phyloP scores from a whole-genome alignment of 2,113 vertebrate species.

The Plectropomus leopardus region DNA sequence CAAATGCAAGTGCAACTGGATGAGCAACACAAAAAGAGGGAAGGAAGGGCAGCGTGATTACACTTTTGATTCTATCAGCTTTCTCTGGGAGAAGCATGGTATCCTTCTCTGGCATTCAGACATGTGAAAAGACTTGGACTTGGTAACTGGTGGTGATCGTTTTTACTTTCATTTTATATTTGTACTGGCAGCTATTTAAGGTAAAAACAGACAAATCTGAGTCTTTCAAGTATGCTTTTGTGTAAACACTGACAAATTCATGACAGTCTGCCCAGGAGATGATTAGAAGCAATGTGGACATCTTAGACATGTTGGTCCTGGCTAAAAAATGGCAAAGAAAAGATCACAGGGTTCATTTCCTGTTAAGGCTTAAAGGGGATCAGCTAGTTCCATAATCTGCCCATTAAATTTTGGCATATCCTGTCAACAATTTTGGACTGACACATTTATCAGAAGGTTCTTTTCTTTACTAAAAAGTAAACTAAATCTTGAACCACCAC shows the following conservation, averaged over 20 bases:
- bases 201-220: not conserved
- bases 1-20: not conserved
- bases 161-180: not conserved
- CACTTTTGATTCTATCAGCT: not conserved
- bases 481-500: too few species aligned
- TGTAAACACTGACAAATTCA: not conserved
- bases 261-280: not conserved
- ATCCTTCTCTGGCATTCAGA: not conserved
- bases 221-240: not conserved
- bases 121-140: not conserved
- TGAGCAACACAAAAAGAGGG: conserved; percentile 11
- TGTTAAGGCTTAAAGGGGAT: not conserved
- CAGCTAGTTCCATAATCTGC: not conserved
- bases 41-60: conserved; percentile 1
- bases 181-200: not conserved
- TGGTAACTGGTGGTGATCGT: not conserved
- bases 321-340: not conserved
- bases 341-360: not conserved
- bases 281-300: not conserved
- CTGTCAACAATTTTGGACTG: too few species aligned
- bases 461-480: not conserved
- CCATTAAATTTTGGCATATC: not conserved
- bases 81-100: not conserved
- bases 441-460: not conserved
- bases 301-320: not conserved